phyloP scores from a whole-genome alignment of 2,113 vertebrate genomes.

The Cromileptes altivelis region DNA sequence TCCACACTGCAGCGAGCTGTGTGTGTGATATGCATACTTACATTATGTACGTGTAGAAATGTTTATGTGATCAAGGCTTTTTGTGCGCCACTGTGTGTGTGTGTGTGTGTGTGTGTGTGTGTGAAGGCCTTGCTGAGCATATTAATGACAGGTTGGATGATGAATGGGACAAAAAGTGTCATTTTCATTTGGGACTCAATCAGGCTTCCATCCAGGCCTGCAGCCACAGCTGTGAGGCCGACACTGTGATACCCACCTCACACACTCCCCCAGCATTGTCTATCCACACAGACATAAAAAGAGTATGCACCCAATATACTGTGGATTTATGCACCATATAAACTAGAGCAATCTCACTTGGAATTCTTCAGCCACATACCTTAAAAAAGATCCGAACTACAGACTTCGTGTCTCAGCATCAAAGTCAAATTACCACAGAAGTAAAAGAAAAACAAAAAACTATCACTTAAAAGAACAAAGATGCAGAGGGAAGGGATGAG shows the following conservation, averaged over 20 bases:
- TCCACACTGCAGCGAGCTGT: conserved; percentile 19
- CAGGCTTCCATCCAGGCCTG: conserved; percentile 24
- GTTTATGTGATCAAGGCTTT: conserved; percentile 10
- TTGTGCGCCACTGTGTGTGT: not conserved
- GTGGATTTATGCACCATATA: not conserved
- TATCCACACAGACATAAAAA: not conserved
- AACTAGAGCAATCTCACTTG: no score
- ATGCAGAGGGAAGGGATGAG: conserved; percentile 20
- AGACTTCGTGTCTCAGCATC: not conserved
- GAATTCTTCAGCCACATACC: not conserved
- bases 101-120: not conserved
- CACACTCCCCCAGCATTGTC: not conserved
- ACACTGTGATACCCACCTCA: conserved; percentile 14
- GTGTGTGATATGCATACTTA: not conserved
- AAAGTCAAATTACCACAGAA: conserved; percentile 4
- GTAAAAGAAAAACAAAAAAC: not conserved
- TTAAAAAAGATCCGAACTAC: not conserved
- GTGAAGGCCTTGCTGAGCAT: conserved; percentile 26
- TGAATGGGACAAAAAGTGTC: conserved; percentile 59
- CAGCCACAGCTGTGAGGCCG: conserved; percentile 40
- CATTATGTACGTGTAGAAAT: not conserved
- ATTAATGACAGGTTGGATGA: conserved; percentile 59
- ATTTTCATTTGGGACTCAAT: conserved; percentile 65
- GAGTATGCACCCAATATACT: not conserved
- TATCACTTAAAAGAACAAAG: conserved; percentile 6